phyloP scores from a whole-genome alignment of 2,113 vertebrate genomes.

The Acrocephalus kingi region DNA sequence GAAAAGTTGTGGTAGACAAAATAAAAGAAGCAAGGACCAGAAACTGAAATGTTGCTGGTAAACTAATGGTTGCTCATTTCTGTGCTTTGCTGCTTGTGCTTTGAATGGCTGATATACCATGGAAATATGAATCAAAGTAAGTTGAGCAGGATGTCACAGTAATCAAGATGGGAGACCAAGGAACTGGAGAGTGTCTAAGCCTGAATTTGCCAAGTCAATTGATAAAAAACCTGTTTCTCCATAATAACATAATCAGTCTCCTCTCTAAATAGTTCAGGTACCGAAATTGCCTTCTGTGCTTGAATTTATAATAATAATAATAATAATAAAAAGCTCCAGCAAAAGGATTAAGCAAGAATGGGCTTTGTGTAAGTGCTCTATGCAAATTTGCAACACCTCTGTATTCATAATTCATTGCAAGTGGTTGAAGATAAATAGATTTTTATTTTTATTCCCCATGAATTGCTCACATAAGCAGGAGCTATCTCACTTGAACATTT shows the following conservation, averaged over 20 bases:
- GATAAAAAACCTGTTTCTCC: constrained; percentile 14
- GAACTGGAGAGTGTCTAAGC: background rate
- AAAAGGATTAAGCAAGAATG: constrained; percentile 62
- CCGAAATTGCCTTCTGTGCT: constrained; percentile 38
- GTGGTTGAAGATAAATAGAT: constrained; percentile 61
- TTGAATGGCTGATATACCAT: background rate
- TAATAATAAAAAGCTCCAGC: constrained; percentile 45
- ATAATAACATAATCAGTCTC: constrained; percentile 21
- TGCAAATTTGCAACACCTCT: constrained; percentile 55
- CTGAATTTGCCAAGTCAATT: constrained; percentile 43
- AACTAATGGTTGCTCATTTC: background rate
- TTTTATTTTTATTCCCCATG: constrained; percentile 65
- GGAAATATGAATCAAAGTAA: background rate
- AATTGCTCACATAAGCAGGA: constrained; percentile 49
- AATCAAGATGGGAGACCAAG: background rate
- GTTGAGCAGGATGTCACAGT: background rate
- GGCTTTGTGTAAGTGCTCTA: constrained; percentile 14
- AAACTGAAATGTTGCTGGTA: fast-evolving
- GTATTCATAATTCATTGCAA: constrained; percentile 65
- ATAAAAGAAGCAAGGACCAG: background rate
- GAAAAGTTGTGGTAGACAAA: background rate
- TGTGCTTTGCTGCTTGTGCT: background rate
- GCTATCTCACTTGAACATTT: background rate
- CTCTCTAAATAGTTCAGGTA: constrained; percentile 42
- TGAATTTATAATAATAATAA: constrained; percentile 58